Base-by-base conservation (phyloP, 2,888 invertebrate species). In the Germaria angustata region DNA sequence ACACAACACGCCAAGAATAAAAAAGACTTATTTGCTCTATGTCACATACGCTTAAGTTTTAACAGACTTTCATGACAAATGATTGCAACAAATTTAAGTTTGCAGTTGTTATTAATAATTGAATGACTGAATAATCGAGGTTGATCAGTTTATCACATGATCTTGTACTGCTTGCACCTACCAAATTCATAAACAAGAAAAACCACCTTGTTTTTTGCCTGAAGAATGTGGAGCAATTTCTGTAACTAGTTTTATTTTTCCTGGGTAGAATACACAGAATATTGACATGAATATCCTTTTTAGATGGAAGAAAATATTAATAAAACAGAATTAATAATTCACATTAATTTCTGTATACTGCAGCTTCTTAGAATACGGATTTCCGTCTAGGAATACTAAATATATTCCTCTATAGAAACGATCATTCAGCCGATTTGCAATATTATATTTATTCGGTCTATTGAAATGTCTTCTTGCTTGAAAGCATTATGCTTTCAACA, bases 131-230 rank as follows among this genome's bases (percentile, higher is more conserved):
- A 78, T 78, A 73, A 81, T 59, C 73, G 78, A 78, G 78, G 78
- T 82, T 82, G 81, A 78, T 82, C 44, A 51, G 68, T 71, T 78
- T 78, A 82, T 82, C 81, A 39, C 57, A 59, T 79, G 81, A 82
- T 82, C 81, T 65, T 65, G 65, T 65, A 72, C 24, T 51, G 49
- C 49, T 79, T 65, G 34, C 79, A 79, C 71, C 65, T 72, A 66
- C 78, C 78, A 63, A 71, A 55, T 79, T 65, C 55, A 72, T 41
- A 63, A 63, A 15, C 53, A 46, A 69, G 15, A 63, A 53, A 36
- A 51, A 41, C 11, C 20, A 28, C 57, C 55, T 17, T 46, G 34
- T 49, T 66, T 65, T 44, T 9, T 41, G 49, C 11, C 13, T n/a
- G n/a, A n/a, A n/a, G 11, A 55, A 46, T 41, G 3, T 61, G 13